Conservation (phyloP, 2,888 invertebrate species). For the Leptopilina myrica region DNA sequence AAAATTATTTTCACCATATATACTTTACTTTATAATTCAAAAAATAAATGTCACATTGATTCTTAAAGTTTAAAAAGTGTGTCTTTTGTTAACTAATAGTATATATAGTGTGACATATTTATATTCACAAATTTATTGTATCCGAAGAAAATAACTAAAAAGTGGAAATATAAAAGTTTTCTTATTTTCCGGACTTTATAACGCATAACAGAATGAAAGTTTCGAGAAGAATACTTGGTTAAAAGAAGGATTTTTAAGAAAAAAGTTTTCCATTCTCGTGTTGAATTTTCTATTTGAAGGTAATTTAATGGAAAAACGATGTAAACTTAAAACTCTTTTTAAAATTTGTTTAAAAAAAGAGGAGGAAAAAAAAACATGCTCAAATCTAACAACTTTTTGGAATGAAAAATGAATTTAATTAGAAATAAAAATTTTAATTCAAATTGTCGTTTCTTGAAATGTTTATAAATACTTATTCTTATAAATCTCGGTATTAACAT, state of each 20-base stretch:
- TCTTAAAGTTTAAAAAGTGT: too few relatives aligned
- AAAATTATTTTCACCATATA: background rate
- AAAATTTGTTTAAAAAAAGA: background rate
- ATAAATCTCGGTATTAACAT: slow-evolving; percentile 4
- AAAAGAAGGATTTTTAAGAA: slow-evolving; percentile 17
- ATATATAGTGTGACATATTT: too few relatives aligned
- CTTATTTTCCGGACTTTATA: slow-evolving; percentile 5
- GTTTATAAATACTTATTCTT: background rate
- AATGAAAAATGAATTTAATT: background rate
- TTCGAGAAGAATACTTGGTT: slow-evolving; percentile 16
- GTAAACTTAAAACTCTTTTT: slow-evolving; percentile 10
- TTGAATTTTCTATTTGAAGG: slow-evolving; percentile 2
- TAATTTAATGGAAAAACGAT: slow-evolving; percentile 17
- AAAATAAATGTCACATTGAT: too few relatives aligned
- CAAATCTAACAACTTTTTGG: background rate
- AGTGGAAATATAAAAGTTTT: background rate
- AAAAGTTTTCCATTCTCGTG: slow-evolving; percentile 12
- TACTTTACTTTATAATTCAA: background rate
- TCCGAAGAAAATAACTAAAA: too few relatives aligned
- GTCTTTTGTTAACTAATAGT: too few relatives aligned
- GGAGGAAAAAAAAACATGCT: background rate
- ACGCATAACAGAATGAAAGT: slow-evolving; percentile 4
- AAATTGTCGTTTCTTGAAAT: slow-evolving; percentile 1
- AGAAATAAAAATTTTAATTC: background rate
- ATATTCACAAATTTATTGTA: too few relatives aligned